Evolutionary conservation across 2,113 vertebrate genomes (phyloP).

Genomic region (Hiodon tergisus): DNA sequence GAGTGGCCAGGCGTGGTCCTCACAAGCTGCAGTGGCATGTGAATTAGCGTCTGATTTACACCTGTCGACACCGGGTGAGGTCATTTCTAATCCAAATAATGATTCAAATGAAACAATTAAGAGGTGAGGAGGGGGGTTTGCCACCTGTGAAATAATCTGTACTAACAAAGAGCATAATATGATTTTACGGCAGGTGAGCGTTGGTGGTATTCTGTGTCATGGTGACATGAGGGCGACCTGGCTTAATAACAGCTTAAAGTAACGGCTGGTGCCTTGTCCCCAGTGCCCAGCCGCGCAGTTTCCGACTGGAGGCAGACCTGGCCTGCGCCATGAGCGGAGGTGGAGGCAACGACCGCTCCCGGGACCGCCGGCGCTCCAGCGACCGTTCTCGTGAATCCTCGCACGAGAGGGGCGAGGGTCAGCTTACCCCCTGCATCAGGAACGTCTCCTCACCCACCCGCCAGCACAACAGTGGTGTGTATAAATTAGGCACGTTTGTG

Average conservation of each 20-base stretch:
- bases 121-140: too few relatives aligned
- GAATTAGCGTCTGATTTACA: too few relatives aligned
- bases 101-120: too few relatives aligned
- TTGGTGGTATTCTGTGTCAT: slow-evolving; percentile 7
- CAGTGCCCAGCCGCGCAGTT: slow-evolving; percentile 70
- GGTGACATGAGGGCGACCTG: background rate
- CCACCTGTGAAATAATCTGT: too few relatives aligned
- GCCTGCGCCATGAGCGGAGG: slow-evolving; percentile 67
- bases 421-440: slow-evolving; percentile 94
- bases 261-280: slow-evolving; percentile 14
- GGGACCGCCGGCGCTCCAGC: slow-evolving; percentile 72
- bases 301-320: slow-evolving; percentile 65
- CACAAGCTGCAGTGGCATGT: too few relatives aligned
- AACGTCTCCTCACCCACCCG: slow-evolving; percentile 92
- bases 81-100: too few relatives aligned
- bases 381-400: slow-evolving; percentile 94
- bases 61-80: too few relatives aligned
- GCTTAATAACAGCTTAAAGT: background rate
- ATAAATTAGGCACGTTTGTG: too few relatives aligned
- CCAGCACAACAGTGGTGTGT: slow-evolving; percentile 80
- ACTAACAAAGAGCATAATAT: too few relatives aligned
- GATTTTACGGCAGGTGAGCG: background rate
- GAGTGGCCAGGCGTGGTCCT: too few relatives aligned
- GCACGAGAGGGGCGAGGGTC: slow-evolving; percentile 84
- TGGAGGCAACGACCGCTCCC: slow-evolving; percentile 77